These are phyloP conservation scores for Otocyon megalotis DNA, from an alignment of 2,113 vertebrate genomes.

Conservation along the genomic window DNA sequence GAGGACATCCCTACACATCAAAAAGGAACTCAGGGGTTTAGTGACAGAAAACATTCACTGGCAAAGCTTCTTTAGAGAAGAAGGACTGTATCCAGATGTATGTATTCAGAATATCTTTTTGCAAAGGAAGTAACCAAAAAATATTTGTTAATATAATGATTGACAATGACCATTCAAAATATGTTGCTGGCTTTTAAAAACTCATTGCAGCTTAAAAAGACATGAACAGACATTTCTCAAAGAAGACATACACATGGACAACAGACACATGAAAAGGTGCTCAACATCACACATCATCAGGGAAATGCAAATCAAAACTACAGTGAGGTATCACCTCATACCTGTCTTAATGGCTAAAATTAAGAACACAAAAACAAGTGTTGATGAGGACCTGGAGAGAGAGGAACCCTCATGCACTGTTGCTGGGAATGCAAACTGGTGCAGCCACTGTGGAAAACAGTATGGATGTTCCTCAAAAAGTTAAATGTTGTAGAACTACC, in stretches of 20 bases:
- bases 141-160: background rate
- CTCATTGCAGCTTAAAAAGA: background rate
- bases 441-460: no score
- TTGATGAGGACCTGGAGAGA: no score
- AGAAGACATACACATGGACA: background rate
- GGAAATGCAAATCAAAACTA: background rate
- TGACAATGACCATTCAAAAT: slow-evolving; percentile 15
- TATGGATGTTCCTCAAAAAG: no score
- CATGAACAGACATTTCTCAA: background rate
- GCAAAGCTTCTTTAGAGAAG: background rate
- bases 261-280: background rate
- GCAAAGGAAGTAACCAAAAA: slow-evolving; percentile 25
- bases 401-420: no score
- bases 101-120: slow-evolving; percentile 7
- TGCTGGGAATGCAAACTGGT: no score
- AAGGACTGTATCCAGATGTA: background rate
- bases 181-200: slow-evolving; percentile 12
- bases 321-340: background rate
- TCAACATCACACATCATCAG: background rate
- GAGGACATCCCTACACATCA: background rate
- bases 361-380: no score
- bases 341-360: background rate
- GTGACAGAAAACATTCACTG: background rate
- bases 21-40: background rate
- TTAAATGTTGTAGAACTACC: no score